Base-by-base conservation (phyloP, 1,140 invertebrate species). In the Calliphora vicina region DNA sequence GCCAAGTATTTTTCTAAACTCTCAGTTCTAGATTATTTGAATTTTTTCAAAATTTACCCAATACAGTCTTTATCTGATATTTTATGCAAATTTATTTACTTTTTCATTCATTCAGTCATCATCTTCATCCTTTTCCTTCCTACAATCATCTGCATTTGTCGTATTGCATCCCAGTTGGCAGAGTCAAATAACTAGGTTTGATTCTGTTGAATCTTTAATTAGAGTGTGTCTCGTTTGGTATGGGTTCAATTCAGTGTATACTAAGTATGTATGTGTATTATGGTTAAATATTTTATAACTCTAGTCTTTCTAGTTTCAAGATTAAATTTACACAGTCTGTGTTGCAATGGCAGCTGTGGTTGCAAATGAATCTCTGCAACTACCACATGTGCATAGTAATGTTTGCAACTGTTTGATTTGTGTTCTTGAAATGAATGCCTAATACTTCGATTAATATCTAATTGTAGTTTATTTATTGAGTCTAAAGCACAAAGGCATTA, bases 331-430 rank as follows among this genome's bases (percentile, higher is more conserved):
- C 45, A 50, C 45, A 10, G 8, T 50, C 12, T 50, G 3, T 12
- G 10, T 50, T 17, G 17, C 12, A 12, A 50, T 50, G 45, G 0
- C 45, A 50, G 17, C 45, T 50, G 17, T 4, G 17, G 45, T 50
- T 50, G 45, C 45, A 50, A 13, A 45, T 45, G 10, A 17, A 50
- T 50, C 4, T 50, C 15, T 13, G 4, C 45, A 4, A 50, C 29
- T 15, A 57, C 50, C 50, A 57, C 5, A 57, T 15, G 50, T 57
- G 2, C 8, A 35, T 35, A 35, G n/a, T n/a, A n/a, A n/a, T n/a
- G n/a, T n/a, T n/a, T n/a, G n/a, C n/a, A n/a, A 43, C 71, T 73
- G 25, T 76, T 76, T 76, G 29, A 76, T 76, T 42, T n/a, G n/a
- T n/a, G n/a, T n/a, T 76, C 73, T 42, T 42, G n/a, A 26, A 72